Evolutionary conservation across 2,113 vertebrate genomes (phyloP).

Genomic region (Glareola pratincola): DNA sequence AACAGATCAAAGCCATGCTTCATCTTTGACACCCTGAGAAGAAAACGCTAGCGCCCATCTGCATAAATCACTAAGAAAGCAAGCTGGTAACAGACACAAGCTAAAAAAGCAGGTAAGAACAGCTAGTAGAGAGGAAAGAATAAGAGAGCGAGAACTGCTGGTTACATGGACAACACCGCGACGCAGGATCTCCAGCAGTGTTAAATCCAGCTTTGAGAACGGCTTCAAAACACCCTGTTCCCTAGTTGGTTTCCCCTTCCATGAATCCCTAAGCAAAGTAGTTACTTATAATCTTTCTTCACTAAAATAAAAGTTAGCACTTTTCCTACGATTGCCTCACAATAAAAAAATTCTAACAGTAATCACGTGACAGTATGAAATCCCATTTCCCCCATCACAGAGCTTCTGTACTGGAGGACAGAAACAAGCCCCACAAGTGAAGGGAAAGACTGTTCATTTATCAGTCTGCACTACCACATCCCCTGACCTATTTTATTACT

Average conservation of each 20-base stretch:
- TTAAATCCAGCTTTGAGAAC: background rate
- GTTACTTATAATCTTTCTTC: background rate
- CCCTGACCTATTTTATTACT: conserved; percentile 92
- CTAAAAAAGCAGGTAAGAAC: background rate
- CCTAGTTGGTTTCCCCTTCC: background rate
- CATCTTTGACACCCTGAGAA: background rate
- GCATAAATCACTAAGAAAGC: background rate
- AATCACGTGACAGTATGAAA: background rate
- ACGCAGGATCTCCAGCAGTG: background rate
- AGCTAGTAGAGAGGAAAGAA: background rate
- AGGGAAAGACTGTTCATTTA: conserved; percentile 62
- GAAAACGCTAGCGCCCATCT: background rate
- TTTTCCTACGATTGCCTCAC: background rate
- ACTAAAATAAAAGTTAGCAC: background rate
- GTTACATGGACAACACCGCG: background rate
- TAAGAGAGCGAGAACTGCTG: background rate
- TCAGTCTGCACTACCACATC: conserved; percentile 68
- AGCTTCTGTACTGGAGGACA: background rate
- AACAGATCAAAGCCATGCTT: background rate
- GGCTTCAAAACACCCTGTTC: background rate
- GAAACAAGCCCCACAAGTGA: conserved; percentile 47
- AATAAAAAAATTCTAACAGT: background rate
- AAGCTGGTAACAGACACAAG: background rate
- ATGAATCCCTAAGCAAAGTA: background rate
- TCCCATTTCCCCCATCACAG: conserved; percentile 18